These are phyloP conservation scores for Arion vulgaris DNA, from an alignment of 1,140 invertebrate genomes.

Conservation along the genomic window DNA sequence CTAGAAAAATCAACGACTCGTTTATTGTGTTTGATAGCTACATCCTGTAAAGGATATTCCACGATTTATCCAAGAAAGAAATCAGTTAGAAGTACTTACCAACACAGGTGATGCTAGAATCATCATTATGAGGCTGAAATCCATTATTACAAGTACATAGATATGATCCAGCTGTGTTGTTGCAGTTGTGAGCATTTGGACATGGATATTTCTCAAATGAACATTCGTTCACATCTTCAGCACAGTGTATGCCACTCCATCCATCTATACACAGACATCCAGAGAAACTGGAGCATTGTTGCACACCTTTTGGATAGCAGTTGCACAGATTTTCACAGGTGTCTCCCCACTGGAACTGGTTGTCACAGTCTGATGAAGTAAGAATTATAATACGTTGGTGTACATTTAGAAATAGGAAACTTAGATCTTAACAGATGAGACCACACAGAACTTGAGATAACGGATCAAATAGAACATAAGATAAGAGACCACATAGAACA, in stretches of 20 bases:
- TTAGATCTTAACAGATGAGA: no score
- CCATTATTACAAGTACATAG: neutral
- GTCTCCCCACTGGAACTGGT: neutral
- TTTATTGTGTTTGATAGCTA: no score
- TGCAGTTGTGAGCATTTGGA: neutral
- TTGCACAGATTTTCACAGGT: neutral
- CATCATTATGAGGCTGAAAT: neutral
- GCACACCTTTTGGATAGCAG: neutral
- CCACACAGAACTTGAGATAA: no score
- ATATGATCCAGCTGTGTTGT: conserved; percentile 1
- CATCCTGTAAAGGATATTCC: no score
- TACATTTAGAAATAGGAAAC: no score
- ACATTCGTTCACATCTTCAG: conserved; percentile 7
- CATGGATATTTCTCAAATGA: neutral
- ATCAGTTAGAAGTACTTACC: neutral
- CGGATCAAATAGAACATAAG: no score
- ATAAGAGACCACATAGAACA: no score
- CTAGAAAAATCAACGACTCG: no score
- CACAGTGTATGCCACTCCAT: neutral
- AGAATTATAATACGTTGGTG: no score
- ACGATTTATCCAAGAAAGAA: no score
- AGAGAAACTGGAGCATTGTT: neutral
- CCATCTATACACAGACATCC: conserved; percentile 1
- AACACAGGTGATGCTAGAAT: neutral
- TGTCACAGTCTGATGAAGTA: neutral